Conservation (phyloP, 1,140 invertebrate species). For the Doryteuthis pealeii region DNA sequence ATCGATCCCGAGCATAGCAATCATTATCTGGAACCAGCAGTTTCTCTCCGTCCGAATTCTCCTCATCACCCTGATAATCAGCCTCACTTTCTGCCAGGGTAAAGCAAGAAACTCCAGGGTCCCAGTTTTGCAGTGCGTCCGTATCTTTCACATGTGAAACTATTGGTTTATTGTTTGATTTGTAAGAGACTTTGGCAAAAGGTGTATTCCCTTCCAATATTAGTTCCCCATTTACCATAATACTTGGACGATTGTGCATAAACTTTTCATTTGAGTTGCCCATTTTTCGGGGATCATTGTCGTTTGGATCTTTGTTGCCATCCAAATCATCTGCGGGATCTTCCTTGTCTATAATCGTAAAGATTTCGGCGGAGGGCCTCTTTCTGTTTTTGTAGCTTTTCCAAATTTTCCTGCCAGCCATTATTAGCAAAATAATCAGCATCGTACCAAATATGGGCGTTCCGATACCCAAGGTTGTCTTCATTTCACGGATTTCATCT, state of each 20-base stretch:
- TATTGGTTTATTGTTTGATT: neutral
- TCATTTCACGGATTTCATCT: no score
- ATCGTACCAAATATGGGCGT: no score
- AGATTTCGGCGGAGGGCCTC: no score
- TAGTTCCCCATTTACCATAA: neutral
- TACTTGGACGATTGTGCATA: neutral
- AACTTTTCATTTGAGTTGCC: neutral
- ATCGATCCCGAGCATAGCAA: neutral
- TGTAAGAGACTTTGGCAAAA: neutral
- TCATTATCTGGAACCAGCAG: neutral
- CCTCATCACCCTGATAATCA: neutral
- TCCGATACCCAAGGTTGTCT: no score
- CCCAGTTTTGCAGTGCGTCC: neutral
- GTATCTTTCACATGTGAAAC: neutral
- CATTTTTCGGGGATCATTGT: neutral
- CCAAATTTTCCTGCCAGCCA: no score
- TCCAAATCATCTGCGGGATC: no score
- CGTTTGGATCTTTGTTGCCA: no score
- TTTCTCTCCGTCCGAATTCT: neutral
- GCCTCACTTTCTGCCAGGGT: neutral
- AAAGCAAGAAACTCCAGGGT: constrained; percentile 6
- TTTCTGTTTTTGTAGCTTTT: no score
- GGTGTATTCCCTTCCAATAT: neutral
- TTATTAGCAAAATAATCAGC: no score
- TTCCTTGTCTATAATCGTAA: no score